These are phyloP conservation scores for Pogonomyrmex barbatus DNA, from an alignment of 1,140 invertebrate genomes.

Conservation along the genomic window DNA sequence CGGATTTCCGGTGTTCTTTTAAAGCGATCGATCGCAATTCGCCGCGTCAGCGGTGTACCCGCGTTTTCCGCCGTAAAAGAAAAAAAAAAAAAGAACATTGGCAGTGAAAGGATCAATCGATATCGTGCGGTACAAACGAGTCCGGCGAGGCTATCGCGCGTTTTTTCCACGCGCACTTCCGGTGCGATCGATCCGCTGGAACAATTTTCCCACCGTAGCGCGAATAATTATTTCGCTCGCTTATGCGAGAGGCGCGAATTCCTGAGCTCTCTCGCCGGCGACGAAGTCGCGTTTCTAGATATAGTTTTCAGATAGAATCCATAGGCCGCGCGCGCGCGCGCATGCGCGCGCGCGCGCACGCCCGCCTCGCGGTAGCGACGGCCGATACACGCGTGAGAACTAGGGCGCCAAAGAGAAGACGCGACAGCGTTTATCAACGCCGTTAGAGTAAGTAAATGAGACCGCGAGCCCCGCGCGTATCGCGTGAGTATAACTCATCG, in stretches of 20 bases:
- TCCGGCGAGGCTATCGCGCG: constrained; percentile 48
- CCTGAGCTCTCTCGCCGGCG: constrained; percentile 5
- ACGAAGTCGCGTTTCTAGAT: constrained; percentile 60
- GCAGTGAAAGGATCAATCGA: constrained; percentile 57
- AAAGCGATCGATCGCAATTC: constrained; percentile 22
- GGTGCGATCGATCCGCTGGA: constrained; percentile 41
- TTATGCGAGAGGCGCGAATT: constrained; percentile 22
- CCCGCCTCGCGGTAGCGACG: background rate
- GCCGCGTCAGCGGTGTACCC: background rate
- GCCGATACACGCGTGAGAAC: constrained; percentile 68
- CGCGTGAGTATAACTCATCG: constrained; percentile 63
- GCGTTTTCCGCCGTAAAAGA: background rate
- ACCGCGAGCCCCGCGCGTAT: background rate
- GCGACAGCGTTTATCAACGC: constrained; percentile 68
- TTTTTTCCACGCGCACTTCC: constrained; percentile 35
- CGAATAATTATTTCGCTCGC: constrained; percentile 38
- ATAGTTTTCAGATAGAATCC: constrained; percentile 68
- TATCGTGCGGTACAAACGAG: constrained; percentile 42
- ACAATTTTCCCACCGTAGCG: constrained; percentile 51
- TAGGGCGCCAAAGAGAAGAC: constrained; percentile 66
- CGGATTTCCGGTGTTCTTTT: constrained; percentile 28
- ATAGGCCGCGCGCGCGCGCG: background rate
- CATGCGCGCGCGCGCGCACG: background rate
- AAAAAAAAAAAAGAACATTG: constrained; percentile 9
- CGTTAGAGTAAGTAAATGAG: constrained; percentile 68